Percentiles rank a stretch among this genome's conserved stretches.
These are phyloP conservation scores for Alaudala cheleensis DNA, from an alignment of 2,113 vertebrate genomes.

Conservation along the genomic window DNA sequence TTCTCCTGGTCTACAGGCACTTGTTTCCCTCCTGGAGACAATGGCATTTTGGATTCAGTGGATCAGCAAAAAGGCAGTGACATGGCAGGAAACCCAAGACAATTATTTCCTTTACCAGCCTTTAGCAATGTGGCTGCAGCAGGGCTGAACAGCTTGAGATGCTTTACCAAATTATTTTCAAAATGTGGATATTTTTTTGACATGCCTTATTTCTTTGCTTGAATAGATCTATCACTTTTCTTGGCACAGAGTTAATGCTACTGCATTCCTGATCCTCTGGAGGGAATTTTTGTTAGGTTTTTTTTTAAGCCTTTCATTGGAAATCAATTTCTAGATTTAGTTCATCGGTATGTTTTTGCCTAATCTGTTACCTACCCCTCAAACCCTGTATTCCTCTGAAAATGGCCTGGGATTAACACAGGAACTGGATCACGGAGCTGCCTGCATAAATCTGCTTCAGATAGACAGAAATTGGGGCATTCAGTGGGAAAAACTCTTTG, in stretches of 20 bases:
- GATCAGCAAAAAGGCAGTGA: conserved; percentile 23
- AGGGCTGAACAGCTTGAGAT: conserved; percentile 26
- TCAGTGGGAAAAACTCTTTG: background rate
- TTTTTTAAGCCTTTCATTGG: background rate
- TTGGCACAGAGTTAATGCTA: background rate
- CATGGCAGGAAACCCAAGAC: background rate
- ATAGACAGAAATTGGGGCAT: background rate
- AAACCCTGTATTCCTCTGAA: background rate
- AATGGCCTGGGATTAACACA: background rate
- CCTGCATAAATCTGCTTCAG: background rate
- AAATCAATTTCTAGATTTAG: background rate
- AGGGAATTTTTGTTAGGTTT: background rate
- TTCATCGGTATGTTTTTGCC: background rate
- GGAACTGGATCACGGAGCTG: background rate
- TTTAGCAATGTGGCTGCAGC: background rate
- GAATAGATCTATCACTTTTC: conserved; percentile 14
- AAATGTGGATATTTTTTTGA: conserved; percentile 7
- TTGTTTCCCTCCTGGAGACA: background rate
- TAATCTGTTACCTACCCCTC: background rate
- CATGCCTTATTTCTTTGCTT: conserved; percentile 18
- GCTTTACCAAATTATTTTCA: conserved; percentile 40
- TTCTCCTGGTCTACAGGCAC: background rate
- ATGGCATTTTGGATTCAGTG: background rate
- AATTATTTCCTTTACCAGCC: conserved; percentile 15
- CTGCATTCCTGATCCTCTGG: background rate